These are phyloP conservation scores for Lichenostomus cassidix DNA, from an alignment of 2,113 vertebrate genomes.

Conservation along the genomic window DNA sequence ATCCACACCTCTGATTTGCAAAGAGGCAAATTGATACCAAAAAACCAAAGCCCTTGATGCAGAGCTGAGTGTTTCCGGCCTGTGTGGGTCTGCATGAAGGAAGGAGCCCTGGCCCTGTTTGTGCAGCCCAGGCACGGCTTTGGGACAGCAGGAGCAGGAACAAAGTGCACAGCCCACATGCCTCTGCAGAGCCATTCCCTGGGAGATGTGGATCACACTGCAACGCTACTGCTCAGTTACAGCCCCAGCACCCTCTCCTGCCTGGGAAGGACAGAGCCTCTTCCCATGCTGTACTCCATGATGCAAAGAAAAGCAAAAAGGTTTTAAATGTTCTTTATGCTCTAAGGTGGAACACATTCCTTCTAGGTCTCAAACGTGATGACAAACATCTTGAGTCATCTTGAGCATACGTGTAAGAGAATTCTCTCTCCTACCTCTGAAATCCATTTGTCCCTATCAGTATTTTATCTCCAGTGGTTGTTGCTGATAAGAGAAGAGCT, in stretches of 20 bases:
- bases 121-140: fast-evolving
- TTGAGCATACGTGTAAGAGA: fast-evolving
- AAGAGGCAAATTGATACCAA: neutral
- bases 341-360: neutral
- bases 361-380: neutral
- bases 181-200: neutral
- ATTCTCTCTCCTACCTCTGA: neutral
- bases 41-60: neutral
- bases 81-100: neutral
- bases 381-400: neutral
- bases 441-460: neutral
- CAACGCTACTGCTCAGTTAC: neutral
- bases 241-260: neutral
- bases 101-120: neutral
- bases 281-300: neutral
- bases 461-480: neutral
- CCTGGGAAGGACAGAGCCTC: neutral
- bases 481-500: neutral
- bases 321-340: neutral
- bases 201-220: neutral
- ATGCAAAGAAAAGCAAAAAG: neutral
- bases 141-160: neutral
- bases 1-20: neutral
- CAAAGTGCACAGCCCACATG: fast-evolving
- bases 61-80: neutral